These are phyloP conservation scores for Solenodon paradoxus DNA, from an alignment of 2,113 vertebrate genomes.

Conservation along the genomic window DNA sequence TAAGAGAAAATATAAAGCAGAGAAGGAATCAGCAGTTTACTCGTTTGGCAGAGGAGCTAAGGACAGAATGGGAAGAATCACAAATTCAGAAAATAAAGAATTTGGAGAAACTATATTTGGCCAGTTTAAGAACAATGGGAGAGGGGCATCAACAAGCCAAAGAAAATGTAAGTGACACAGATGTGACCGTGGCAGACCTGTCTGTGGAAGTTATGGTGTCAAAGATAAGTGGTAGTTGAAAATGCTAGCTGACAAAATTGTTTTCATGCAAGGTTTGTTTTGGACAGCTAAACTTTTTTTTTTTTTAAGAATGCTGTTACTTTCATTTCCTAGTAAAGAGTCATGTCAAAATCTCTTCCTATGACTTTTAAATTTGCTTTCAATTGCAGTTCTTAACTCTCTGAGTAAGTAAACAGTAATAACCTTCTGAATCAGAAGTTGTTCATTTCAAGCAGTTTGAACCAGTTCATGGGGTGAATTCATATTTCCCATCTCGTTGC, in stretches of 20 bases:
- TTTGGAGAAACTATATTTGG: constrained; percentile 87
- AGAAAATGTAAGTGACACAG: constrained; percentile 87
- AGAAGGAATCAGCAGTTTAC: constrained; percentile 84
- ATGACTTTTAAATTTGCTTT: neutral
- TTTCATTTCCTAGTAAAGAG: neutral
- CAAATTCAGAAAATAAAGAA: constrained; percentile 86
- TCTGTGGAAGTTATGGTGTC: neutral
- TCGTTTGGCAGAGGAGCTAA: constrained; percentile 86
- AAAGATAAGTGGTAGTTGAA: neutral
- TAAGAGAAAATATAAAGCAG: constrained; percentile 89
- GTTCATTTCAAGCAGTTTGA: neutral
- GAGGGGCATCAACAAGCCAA: constrained; percentile 91
- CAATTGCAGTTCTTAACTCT: neutral
- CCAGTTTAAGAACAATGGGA: constrained; percentile 87
- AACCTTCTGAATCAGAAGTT: neutral
- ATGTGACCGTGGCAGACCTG: neutral
- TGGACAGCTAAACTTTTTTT: neutral
- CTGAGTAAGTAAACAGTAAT: neutral
- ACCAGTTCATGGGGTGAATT: neutral
- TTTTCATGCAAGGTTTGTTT: neutral
- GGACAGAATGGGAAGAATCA: constrained; percentile 87
- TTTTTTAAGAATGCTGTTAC: neutral
- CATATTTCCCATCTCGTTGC: constrained; percentile 13
- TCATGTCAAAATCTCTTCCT: neutral
- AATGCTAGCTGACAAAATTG: neutral